Evolutionary conservation across 1,140 invertebrate species (phyloP).

Genomic region (Gonioctena quinquepunctata): DNA sequence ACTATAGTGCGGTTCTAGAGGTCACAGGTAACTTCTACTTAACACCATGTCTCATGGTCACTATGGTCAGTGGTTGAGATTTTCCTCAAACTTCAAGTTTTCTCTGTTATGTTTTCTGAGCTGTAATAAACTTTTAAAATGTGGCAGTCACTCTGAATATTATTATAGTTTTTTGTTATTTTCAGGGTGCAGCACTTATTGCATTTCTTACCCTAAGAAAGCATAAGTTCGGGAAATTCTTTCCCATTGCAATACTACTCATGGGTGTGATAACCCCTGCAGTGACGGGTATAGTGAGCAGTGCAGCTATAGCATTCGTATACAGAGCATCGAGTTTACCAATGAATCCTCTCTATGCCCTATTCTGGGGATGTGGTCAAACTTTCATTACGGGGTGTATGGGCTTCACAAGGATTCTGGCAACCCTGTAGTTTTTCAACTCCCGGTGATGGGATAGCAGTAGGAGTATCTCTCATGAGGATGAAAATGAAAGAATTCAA

Average conservation of each 20-base stretch:
- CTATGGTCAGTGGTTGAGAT: too few relatives aligned
- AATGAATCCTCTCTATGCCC: conserved; percentile 88
- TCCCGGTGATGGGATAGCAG: conserved; percentile 17
- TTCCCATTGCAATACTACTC: conserved; percentile 82
- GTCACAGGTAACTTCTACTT: too few relatives aligned
- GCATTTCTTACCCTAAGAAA: conserved; percentile 88
- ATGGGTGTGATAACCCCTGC: conserved; percentile 87
- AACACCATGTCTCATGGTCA: too few relatives aligned
- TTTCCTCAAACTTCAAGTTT: too few relatives aligned
- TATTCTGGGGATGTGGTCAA: conserved; percentile 92
- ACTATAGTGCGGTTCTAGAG: too few relatives aligned
- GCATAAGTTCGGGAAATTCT: conserved; percentile 92
- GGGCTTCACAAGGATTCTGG: conserved; percentile 90
- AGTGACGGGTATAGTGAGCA: conserved; percentile 85
- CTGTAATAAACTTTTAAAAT: too few relatives aligned
- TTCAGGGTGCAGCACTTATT: conserved; percentile 79
- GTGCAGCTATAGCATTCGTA: conserved; percentile 91
- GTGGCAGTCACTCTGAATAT: too few relatives aligned
- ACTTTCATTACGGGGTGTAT: conserved; percentile 85
- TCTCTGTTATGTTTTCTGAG: too few relatives aligned
- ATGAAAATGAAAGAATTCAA: neutral
- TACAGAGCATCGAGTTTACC: conserved; percentile 85
- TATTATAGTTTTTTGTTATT: too few relatives aligned
- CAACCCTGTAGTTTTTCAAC: conserved; percentile 73
- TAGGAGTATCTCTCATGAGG: too few relatives aligned